phyloP scores from a whole-genome alignment of 53 echinoderm and acorn worm species.

The Arbacia lixula region DNA sequence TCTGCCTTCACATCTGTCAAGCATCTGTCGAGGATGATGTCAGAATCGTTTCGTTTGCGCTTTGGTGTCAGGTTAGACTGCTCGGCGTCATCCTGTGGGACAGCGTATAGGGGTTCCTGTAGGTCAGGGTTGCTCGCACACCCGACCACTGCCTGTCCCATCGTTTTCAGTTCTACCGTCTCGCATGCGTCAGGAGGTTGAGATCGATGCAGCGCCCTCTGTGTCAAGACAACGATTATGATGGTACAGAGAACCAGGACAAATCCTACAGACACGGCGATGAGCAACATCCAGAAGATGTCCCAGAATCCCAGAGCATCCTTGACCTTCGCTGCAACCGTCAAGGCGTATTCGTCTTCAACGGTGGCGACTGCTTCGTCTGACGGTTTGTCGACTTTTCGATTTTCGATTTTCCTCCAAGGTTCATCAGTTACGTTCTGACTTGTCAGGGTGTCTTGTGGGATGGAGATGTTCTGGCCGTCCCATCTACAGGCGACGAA shows the following conservation, averaged over 20 bases:
- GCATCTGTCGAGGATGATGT: no score
- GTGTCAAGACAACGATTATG: not conserved
- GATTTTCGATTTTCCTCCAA: no score
- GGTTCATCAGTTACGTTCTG: no score
- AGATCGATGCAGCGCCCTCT: not conserved
- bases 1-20: not conserved
- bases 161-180: not conserved
- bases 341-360: no score
- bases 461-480: no score
- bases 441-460: no score
- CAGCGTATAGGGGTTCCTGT: not conserved
- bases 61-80: no score
- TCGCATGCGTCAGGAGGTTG: not conserved
- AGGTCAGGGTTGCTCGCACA: not conserved
- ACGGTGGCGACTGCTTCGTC: no score
- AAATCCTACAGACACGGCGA: slow-evolving; percentile 12
- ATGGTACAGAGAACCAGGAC: slow-evolving; percentile 18
- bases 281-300: slow-evolving; percentile 30
- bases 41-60: no score
- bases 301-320: slow-evolving; percentile 33
- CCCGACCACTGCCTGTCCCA: not conserved
- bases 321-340: no score
- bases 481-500: no score
- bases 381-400: no score
- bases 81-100: not conserved